A percentile compares a stretch with the other conserved stretches of the same genome.
Evolutionary conservation across 1,140 invertebrate species (phyloP).

Genomic region (Epicauta chinensis): DNA sequence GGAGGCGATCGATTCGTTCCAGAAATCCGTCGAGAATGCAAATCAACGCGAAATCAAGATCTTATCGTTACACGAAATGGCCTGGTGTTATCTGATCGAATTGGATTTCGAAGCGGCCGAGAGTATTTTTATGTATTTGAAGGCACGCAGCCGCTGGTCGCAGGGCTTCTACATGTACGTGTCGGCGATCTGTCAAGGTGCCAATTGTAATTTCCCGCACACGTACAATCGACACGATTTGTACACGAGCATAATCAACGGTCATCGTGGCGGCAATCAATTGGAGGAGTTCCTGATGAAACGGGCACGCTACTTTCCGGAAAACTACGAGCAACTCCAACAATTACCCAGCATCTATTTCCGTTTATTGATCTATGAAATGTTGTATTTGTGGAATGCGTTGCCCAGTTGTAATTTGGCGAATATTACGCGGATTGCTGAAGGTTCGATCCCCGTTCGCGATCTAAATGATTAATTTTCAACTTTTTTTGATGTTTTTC

Average conservation of each 20-base stretch:
- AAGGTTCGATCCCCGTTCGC: no score
- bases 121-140: conserved; percentile 52
- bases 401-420: conserved; percentile 54
- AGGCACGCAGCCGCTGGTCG: conserved; percentile 61
- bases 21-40: conserved; percentile 53
- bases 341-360: conserved; percentile 43
- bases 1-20: conserved; percentile 53
- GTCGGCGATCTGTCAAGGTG: conserved; percentile 41
- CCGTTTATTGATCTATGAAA: conserved; percentile 58
- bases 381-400: conserved; percentile 68
- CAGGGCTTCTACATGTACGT: conserved; percentile 66
- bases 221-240: conserved; percentile 2
- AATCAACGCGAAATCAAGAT: conserved; percentile 61
- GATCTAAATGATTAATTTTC: conserved; percentile 2
- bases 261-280: conserved; percentile 25
- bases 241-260: conserved; percentile 6
- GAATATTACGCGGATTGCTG: conserved; percentile 45
- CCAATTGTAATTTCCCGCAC: conserved; percentile 15
- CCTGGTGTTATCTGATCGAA: conserved; percentile 63
- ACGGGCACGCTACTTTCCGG: conserved; percentile 28
- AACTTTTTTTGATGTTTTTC: not conserved
- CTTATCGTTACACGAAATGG: conserved; percentile 63
- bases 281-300: conserved; percentile 34
- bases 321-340: conserved; percentile 9
- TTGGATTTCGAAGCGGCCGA: conserved; percentile 55